These are phyloP conservation scores for Phaetusa simplex DNA, from an alignment of 2,113 vertebrate species.

Conservation along the genomic window DNA sequence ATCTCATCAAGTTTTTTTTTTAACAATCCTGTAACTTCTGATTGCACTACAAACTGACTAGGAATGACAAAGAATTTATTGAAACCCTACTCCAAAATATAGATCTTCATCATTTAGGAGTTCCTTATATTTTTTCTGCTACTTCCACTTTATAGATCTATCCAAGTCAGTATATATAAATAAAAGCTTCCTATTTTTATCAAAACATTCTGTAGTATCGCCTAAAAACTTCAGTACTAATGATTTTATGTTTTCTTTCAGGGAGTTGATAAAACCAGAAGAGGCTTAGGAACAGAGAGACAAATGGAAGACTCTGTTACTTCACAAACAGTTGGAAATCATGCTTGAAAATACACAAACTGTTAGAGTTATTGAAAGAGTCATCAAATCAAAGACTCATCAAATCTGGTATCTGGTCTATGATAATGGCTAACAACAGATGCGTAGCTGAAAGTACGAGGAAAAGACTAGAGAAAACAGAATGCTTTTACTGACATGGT, in stretches of 20 bases:
- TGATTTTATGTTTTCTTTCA: background rate
- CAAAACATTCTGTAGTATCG: background rate
- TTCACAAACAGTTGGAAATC: background rate
- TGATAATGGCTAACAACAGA: background rate
- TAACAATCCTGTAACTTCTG: background rate
- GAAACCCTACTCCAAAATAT: background rate
- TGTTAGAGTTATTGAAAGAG: background rate
- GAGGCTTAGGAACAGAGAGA: background rate
- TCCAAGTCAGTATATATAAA: background rate
- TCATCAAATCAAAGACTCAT: background rate
- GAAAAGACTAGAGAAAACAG: background rate
- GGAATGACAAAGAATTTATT: background rate
- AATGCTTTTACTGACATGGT: background rate
- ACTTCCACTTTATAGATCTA: background rate
- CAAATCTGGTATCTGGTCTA: background rate
- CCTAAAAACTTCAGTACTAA: background rate
- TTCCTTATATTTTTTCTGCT: background rate
- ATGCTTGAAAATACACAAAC: background rate
- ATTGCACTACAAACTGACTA: background rate
- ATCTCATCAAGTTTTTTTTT: background rate
- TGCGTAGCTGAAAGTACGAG: rapidly evolving
- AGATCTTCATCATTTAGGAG: background rate
- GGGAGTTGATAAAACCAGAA: background rate
- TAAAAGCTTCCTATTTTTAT: background rate
- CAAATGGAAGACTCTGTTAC: background rate